These are phyloP conservation scores for Heliconius aoede DNA, from an alignment of 2,888 invertebrate genomes.

Conservation along the genomic window DNA sequence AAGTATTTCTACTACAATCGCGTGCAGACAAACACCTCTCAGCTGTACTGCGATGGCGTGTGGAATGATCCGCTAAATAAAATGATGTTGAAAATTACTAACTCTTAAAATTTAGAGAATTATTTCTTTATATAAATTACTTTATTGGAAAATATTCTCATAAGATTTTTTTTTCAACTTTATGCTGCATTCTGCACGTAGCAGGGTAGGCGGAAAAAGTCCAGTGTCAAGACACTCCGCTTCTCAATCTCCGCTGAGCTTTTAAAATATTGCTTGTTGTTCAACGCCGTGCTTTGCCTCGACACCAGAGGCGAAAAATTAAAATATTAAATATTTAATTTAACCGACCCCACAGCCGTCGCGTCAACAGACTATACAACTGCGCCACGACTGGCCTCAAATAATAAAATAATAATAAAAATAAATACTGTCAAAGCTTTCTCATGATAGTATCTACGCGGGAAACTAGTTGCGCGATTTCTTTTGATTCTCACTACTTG, in stretches of 20 bases:
- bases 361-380: too few species aligned
- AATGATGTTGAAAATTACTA: neutral
- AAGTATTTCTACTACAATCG: neutral
- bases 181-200: too few species aligned
- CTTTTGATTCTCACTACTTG: conserved; percentile 45
- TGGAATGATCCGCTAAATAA: neutral
- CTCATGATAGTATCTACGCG: conserved; percentile 41
- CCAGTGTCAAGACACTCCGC: too few species aligned
- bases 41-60: neutral
- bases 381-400: too few species aligned
- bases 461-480: conserved; percentile 48
- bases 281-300: too few species aligned
- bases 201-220: too few species aligned
- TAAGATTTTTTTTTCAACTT: too few species aligned
- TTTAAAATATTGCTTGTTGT: too few species aligned
- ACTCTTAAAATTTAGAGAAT: neutral
- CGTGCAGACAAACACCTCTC: neutral
- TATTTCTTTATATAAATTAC: neutral
- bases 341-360: too few species aligned
- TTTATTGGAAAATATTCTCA: neutral
- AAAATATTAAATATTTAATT: too few species aligned
- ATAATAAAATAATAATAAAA: neutral
- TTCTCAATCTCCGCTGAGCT: too few species aligned
- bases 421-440: conserved; percentile 42
- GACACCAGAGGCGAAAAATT: too few species aligned